Conservation (phyloP, 2,797 vertebrate species). For the Mastacembelus armatus region DNA sequence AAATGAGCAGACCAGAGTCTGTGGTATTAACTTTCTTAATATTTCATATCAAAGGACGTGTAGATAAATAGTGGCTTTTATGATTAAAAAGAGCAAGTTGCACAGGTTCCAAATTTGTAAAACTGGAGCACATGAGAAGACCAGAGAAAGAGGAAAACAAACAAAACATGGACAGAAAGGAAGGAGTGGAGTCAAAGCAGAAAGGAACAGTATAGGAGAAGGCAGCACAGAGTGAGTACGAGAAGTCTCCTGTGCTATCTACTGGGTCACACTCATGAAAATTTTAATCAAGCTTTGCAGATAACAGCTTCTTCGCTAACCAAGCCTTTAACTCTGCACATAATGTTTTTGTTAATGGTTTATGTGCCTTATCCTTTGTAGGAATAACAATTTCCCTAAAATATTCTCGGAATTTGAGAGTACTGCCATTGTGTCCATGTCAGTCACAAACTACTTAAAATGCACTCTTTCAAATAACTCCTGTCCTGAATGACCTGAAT, state of each 20-base stretch:
- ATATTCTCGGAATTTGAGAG: conserved; percentile 6
- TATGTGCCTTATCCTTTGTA: background rate
- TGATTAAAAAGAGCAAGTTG: conserved; percentile 26
- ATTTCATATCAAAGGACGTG: conserved; percentile 23
- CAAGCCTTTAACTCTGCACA: conserved; percentile 19
- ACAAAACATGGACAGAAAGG: conserved; percentile 13
- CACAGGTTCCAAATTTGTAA: conserved; percentile 4
- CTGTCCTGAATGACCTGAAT: conserved; percentile 72
- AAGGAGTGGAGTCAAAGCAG: conserved; percentile 14
- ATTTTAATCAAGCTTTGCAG: conserved; percentile 81
- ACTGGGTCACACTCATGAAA: conserved; percentile 79
- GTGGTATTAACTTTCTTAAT: conserved; percentile 47
- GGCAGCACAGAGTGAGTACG: conserved; percentile 36
- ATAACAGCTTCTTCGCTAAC: conserved; percentile 71
- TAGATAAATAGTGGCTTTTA: conserved; percentile 21
- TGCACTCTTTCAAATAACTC: conserved; percentile 62
- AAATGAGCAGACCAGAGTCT: conserved; percentile 53
- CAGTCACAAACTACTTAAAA: conserved; percentile 55
- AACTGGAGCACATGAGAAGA: conserved; percentile 18
- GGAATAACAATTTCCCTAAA: too few relatives aligned
- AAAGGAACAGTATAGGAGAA: conserved; percentile 15
- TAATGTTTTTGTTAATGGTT: conserved; percentile 33
- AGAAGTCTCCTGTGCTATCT: conserved; percentile 70
- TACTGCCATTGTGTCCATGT: conserved; percentile 32
- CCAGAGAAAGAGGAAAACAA: conserved; percentile 12